A percentile compares a stretch with the other conserved stretches of the same genome.
phyloP scores from a whole-genome alignment of 2,888 invertebrate species.

The Andrena minutula region DNA sequence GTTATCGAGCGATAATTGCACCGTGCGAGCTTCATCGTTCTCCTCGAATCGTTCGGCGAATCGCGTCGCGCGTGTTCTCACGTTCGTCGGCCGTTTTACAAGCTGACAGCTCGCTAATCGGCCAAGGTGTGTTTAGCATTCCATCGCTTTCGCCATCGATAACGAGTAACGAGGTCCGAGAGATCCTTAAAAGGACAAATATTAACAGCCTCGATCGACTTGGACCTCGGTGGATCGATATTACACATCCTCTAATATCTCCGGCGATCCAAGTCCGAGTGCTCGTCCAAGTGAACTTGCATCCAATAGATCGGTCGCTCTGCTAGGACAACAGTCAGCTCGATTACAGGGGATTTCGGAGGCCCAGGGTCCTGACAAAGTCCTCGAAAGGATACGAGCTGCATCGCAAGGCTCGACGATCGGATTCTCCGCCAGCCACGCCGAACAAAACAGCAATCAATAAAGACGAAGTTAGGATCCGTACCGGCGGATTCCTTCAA shows the following conservation, averaged over 20 bases:
- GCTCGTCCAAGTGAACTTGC: neutral
- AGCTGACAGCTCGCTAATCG: conserved; percentile 4
- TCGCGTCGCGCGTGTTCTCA: neutral
- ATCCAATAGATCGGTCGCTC: neutral
- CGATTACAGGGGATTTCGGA: conserved; percentile 41
- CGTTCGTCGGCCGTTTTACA: conserved; percentile 3
- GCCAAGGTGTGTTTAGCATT: neutral
- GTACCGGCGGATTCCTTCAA: conserved; percentile 84
- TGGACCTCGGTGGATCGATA: too few species aligned
- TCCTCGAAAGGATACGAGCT: conserved; percentile 22
- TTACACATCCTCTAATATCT: too few species aligned
- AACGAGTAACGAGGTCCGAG: too few species aligned
- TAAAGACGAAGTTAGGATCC: conserved; percentile 82
- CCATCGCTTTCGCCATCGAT: too few species aligned
- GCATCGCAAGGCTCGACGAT: conserved; percentile 35
- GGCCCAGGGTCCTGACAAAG: conserved; percentile 27
- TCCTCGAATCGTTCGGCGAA: conserved; percentile 1
- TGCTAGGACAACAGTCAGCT: conserved; percentile 14
- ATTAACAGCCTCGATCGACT: too few species aligned
- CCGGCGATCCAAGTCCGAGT: neutral
- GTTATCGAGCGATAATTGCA: conserved; percentile 48
- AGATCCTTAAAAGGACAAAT: too few species aligned
- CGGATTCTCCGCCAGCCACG: conserved; percentile 45
- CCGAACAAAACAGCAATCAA: conserved; percentile 83
- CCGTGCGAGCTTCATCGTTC: neutral